Base-by-base conservation (phyloP, 2,113 vertebrate species). In the Octodon degus region DNA sequence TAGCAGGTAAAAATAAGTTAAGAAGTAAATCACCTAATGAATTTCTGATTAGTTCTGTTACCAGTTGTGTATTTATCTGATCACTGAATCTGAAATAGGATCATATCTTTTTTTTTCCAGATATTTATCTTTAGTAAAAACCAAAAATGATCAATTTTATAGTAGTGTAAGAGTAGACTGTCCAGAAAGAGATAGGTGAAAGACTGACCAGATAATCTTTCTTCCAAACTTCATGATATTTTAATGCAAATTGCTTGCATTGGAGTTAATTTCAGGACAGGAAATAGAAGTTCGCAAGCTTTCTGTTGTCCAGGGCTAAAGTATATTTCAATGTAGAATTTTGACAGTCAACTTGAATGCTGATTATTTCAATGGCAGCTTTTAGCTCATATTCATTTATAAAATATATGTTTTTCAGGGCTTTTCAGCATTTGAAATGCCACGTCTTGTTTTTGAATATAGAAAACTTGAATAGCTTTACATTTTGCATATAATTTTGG, bases 401-500 rank as follows among this genome's bases (percentile, higher is more conserved):
- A 60, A 43, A 82, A 83, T 84, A 92, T 91, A 86, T 83, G 85
- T 55, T 53, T 97, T 90, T 83, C 74, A 90, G 62, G 87, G 80
- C 34, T 70, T 92, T 77, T 92, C 43, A 93, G 58, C 17, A 55
- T 92, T 95, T 82, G 90, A 74, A 74, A 86, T 93, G 55, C 32
- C 86, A n/a, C 76, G 90, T 94, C 95, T 97, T 94, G 63, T 88
- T 96, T 97, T 24, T 96, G 68, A 93, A 9, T 92, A 58, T 53
- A 93, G 76, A 7, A 88, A 20, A 77, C 84, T 74, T 96, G 34
- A 76, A 67, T 65, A 92, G 47, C 24, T 86, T 81, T 74, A 37
- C 81, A 40, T 70, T 91, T 98, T 67, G 53, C 12, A 58, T 94
- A 91, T 81, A 43, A 14, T 63, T 27, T 94, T 91, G 22, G 43